phyloP scores from a whole-genome alignment of 2,113 vertebrate species.

The Lamprologus tigripictilis region DNA sequence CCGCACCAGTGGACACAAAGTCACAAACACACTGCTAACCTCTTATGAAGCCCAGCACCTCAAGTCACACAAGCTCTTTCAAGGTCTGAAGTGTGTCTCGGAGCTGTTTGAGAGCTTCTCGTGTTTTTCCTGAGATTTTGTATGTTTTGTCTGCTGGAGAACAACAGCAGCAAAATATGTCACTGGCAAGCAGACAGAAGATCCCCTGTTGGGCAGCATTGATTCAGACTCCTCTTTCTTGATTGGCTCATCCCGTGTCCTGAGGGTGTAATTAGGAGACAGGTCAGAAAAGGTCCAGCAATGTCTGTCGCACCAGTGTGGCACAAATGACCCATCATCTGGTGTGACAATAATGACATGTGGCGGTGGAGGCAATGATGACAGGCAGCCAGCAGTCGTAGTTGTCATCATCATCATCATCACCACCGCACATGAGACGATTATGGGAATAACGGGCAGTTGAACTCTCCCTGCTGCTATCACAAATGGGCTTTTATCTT shows the following conservation, averaged over 20 bases:
- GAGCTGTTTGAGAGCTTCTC: background rate
- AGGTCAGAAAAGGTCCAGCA: slow-evolving; percentile 41
- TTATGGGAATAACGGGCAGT: background rate
- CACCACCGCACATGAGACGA: background rate
- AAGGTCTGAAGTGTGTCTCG: background rate
- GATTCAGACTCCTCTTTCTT: background rate
- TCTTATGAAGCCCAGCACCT: background rate
- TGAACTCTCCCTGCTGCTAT: background rate
- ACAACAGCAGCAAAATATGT: slow-evolving; percentile 10
- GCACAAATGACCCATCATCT: slow-evolving; percentile 62
- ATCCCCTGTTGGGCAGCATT: background rate
- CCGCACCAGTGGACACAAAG: background rate
- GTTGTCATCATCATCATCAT: slow-evolving; percentile 7
- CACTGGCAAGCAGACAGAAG: slow-evolving; percentile 16
- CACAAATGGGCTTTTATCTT: background rate
- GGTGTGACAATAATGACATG: slow-evolving; percentile 39
- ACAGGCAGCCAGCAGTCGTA: slow-evolving; percentile 33
- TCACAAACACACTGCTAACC: background rate
- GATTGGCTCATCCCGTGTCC: slow-evolving; percentile 37
- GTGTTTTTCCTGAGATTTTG: background rate
- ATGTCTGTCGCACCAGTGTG: slow-evolving; percentile 44
- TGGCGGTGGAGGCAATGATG: slow-evolving; percentile 22
- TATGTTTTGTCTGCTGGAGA: background rate
- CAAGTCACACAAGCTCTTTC: background rate
- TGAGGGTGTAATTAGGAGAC: slow-evolving; percentile 64